These are phyloP conservation scores for Syngnathus rostellatus DNA, from an alignment of 2,797 vertebrate genomes.

Conservation along the genomic window DNA sequence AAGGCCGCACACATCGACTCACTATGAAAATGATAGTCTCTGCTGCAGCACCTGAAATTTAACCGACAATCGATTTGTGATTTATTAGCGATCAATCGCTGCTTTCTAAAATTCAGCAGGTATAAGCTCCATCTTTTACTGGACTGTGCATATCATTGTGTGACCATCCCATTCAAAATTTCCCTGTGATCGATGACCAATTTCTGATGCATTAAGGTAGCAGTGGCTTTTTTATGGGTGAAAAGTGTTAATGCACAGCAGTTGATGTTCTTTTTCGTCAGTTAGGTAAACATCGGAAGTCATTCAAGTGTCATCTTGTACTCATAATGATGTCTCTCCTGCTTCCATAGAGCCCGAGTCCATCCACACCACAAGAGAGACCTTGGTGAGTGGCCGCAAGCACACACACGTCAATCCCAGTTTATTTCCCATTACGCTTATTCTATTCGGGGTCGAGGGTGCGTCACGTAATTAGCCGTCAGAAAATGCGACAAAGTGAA, in stretches of 20 bases:
- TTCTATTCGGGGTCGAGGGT: no score
- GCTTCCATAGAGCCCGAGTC: slow-evolving; percentile 55
- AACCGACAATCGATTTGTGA: background rate
- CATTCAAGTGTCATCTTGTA: slow-evolving; percentile 18
- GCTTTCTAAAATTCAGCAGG: background rate
- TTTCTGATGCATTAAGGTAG: no score
- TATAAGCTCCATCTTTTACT: no score
- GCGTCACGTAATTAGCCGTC: no score
- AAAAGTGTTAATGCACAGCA: slow-evolving; percentile 31
- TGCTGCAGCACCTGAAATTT: background rate
- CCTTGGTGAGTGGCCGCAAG: slow-evolving; percentile 42
- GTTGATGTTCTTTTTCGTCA: slow-evolving; percentile 27
- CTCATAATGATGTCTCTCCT: slow-evolving; percentile 25
- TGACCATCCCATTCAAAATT: no score
- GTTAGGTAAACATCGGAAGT: background rate
- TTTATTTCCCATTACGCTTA: no score
- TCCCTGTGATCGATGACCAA: no score
- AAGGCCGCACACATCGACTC: background rate
- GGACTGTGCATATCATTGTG: no score
- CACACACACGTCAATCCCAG: background rate
- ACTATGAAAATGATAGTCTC: slow-evolving; percentile 28
- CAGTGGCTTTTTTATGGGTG: slow-evolving; percentile 46
- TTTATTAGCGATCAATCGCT: background rate
- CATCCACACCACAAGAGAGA: slow-evolving; percentile 23
- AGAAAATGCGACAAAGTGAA: no score